Conservation (phyloP, 2,888 invertebrate genomes). For the Cataglyphis rosenhaueri region DNA sequence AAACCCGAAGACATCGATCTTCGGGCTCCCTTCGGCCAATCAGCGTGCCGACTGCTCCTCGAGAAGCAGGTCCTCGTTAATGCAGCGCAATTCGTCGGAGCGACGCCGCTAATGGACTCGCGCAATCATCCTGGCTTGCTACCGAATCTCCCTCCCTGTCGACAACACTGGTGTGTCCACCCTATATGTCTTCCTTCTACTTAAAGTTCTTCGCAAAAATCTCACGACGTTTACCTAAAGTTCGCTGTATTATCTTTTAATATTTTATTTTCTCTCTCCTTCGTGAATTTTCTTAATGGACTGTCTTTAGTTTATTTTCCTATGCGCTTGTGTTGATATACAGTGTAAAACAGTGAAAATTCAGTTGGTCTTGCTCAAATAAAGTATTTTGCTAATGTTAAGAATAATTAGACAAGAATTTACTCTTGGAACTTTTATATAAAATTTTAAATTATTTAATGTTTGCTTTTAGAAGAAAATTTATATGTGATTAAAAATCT, state of each 20-base stretch:
- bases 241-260: slow-evolving; percentile 25
- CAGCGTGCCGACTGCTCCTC: slow-evolving; percentile 73
- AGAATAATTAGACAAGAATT: slow-evolving; percentile 4
- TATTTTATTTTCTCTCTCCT: slow-evolving; percentile 34
- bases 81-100: slow-evolving; percentile 80
- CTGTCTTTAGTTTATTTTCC: background rate
- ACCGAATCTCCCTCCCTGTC: slow-evolving; percentile 68
- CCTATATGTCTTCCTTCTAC: slow-evolving; percentile 42
- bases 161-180: slow-evolving; percentile 56
- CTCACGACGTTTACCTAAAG: slow-evolving; percentile 41
- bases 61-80: slow-evolving; percentile 75
- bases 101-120: slow-evolving; percentile 81
- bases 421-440: background rate
- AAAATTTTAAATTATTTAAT: slow-evolving; percentile 5
- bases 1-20: slow-evolving; percentile 77
- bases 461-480: background rate
- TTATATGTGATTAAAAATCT: background rate
- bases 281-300: background rate
- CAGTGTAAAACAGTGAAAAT: background rate
- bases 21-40: slow-evolving; percentile 77
- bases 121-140: slow-evolving; percentile 78
- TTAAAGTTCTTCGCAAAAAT: slow-evolving; percentile 34
- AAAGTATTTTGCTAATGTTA: background rate
- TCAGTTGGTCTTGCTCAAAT: background rate
- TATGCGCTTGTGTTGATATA: background rate